Percentiles rank a stretch among this genome's conserved stretches.
Conservation (phyloP, 1,140 invertebrate species). For the Drosophila varians region DNA sequence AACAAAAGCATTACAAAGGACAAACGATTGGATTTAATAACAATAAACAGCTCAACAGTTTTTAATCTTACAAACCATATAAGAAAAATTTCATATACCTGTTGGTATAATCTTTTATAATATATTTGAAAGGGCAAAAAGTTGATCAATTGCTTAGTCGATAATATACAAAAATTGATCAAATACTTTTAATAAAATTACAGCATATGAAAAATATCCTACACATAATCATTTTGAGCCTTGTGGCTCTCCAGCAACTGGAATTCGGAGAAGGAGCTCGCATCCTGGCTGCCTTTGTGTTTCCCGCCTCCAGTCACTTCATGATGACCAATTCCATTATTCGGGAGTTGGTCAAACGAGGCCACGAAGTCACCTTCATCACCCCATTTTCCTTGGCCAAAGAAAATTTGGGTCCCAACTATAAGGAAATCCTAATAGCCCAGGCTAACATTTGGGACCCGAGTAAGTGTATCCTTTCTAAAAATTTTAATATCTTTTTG, state of each 20-base stretch:
- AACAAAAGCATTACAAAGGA: background rate
- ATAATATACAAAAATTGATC: too few species aligned
- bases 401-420: slow-evolving; percentile 65
- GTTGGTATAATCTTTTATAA: too few species aligned
- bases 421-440: slow-evolving; percentile 63
- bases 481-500: background rate
- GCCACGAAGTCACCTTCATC: slow-evolving; percentile 72
- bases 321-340: slow-evolving; percentile 69
- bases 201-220: slow-evolving; percentile 60
- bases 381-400: slow-evolving; percentile 59
- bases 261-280: slow-evolving; percentile 24
- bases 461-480: background rate
- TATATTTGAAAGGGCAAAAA: too few species aligned
- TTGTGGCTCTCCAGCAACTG: slow-evolving; percentile 43
- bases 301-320: slow-evolving; percentile 71
- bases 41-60: too few species aligned
- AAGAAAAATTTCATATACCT: too few species aligned
- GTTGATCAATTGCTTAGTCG: too few species aligned
- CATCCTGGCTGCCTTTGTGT: slow-evolving; percentile 66
- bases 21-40: too few species aligned
- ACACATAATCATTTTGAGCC: slow-evolving; percentile 21
- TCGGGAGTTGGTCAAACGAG: slow-evolving; percentile 53
- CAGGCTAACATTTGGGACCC: slow-evolving; percentile 53
- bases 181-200: slow-evolving; percentile 38
- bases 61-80: too few species aligned